Evolutionary conservation across 2,797 vertebrate species (phyloP), one percentile per base, ranked within the genome.

Genomic region (Kryptopterus vitreolus): DNA sequence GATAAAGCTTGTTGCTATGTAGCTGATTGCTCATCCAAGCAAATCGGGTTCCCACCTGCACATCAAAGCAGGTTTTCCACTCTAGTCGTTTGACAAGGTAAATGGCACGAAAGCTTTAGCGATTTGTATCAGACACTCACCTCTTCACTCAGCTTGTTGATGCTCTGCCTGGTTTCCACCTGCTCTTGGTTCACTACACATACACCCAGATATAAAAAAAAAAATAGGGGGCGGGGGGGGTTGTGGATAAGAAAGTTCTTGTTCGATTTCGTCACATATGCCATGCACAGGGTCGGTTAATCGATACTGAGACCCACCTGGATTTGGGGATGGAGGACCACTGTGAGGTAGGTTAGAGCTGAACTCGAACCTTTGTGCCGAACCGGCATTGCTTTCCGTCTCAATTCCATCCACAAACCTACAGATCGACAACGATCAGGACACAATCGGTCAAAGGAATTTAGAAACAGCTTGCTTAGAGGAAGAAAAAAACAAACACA

Each of bases 351-450:
- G 72, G 52, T 86, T 90, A 62, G 92, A 86, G 79, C 87, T 92
- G 86, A 94, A 95, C 90, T 95, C 94, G 87, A 95, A 95, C 85
- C 88, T 94, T 85, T 91, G 94, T 0, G 90, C 88, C 0, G 88
- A 90, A 26, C 80, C 87, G 76, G 87, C 89, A 65, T 82, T 91
- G 82, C 82, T 91, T 79, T 95, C 94, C 0, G 93, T 94, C 88
- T 95, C 94, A 18, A 94, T 94, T 61, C 94, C 94, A 4, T 95
- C 94, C 84, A 95, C 94, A 78, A 94, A 94, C 82, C 94, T 95
- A 26, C 65, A 52, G 66, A 7, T 33, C 24, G 52, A 66, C 7
- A 58, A 80, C 20, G 9, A 74, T 59, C 35, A 83, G 43, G 57
- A 68, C 48, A 48, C 48, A 18, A 48, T 65, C 22, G 18, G 58